Base-by-base conservation (phyloP, 2,113 vertebrate species). In the Tupaia tana region DNA sequence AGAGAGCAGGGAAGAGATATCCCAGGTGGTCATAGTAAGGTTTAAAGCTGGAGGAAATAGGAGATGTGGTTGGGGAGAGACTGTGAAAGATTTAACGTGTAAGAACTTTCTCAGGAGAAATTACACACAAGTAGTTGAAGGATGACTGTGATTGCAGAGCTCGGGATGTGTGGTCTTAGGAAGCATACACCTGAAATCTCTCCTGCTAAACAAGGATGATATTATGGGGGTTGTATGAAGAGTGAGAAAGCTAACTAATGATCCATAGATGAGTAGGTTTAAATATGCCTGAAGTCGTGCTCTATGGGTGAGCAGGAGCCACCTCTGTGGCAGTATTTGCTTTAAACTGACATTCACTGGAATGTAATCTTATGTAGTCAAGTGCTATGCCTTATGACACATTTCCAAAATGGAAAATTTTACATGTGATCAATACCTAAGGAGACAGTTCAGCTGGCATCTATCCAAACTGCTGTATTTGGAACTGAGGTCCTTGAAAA, bases 241-340 rank as follows among this genome's bases (percentile, higher is more conserved):
- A 91, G 56, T 77, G 59, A 13, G 61, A n/a, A 75, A 93, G 20
- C 18, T 59, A 64, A 67, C 54, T 92, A 95, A 92, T 93, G 85
- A 83, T 74, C 24, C 29, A 86, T 31, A 75, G 75, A 83, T 71
- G 54, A 92, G 59, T 18, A 84, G 24, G 52, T 43, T 71, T 58
- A 71, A 85, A 77, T 78, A 61, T 86, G 59, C 29, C 70, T 78
- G 71, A 92, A 73, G 29, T 19, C 34, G 15, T 67, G 14, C 14
- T 69, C 20, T 4, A 24, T 31, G 81, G 27, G 3, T 71, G 52
- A 90, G 7, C 27, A 34, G 25, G 14, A 15, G 18, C 24, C 13
- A 69, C 59, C 11, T 83, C 43, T 70, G 54, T 71, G 69, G 61
- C 82, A 96, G 74, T 88, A 86, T 91, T 94, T 82, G 78, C 88